Evolutionary conservation across 1,140 invertebrate genomes (phyloP).

Genomic region (Heliconius hermathena): DNA sequence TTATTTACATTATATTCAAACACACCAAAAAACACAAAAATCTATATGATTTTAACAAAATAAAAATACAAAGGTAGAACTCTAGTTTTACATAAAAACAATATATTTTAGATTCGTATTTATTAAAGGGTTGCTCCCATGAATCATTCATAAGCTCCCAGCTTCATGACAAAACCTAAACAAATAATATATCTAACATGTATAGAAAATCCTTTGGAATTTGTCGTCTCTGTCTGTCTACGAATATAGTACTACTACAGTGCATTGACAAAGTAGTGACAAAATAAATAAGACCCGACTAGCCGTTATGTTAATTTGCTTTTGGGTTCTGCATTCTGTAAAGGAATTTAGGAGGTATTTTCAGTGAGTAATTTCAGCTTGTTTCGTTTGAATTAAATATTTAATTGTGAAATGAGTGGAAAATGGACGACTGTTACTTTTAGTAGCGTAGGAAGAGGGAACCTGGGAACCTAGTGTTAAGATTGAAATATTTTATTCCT

Average conservation of each 20-base stretch:
- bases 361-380: not conserved
- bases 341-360: not conserved
- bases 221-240: conserved; percentile 1
- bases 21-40: not conserved
- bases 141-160: conserved; percentile 12
- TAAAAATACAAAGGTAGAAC: not conserved
- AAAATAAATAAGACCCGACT: conserved; percentile 6
- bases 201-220: conserved; percentile 12
- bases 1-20: not conserved
- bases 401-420: not conserved
- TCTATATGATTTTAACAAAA: not conserved
- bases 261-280: conserved; percentile 5
- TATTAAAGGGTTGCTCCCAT: conserved; percentile 1
- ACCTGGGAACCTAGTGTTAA: no score
- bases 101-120: conserved; percentile 6
- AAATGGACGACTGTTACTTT: no score
- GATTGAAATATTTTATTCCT: no score
- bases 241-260: not conserved
- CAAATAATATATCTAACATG: not conserved
- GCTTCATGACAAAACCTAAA: conserved; percentile 12
- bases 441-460: no score
- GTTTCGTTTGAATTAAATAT: not conserved
- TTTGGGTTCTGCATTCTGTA: conserved; percentile 1
- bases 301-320: not conserved
- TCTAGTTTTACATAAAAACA: conserved; percentile 8